A percentile compares a stretch with the other conserved stretches of the same genome.
Conservation (phyloP, 2,113 vertebrate species). For the Tringa solitaria region DNA sequence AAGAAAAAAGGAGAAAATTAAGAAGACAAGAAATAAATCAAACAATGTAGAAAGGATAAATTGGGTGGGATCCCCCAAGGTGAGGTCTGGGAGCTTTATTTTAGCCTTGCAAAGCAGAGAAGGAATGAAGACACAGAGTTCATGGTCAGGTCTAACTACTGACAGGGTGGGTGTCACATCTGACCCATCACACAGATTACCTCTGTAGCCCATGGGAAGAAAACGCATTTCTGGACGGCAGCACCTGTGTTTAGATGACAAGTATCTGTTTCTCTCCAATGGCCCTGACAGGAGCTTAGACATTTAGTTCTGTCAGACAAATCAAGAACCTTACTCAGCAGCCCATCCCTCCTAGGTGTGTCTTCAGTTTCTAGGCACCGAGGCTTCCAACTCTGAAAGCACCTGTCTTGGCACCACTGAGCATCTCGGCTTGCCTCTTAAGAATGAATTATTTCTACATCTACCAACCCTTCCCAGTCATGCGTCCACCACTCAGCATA, state of each 20-base stretch:
- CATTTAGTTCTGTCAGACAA: neutral
- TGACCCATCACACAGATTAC: neutral
- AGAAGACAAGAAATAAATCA: neutral
- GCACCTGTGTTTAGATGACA: neutral
- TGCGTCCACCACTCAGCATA: neutral
- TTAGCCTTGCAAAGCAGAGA: neutral
- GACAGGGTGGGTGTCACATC: neutral
- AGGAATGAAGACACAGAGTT: neutral
- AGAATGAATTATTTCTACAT: neutral
- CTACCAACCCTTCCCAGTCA: neutral
- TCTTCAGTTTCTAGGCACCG: neutral
- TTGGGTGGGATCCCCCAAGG: neutral
- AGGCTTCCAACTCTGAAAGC: neutral
- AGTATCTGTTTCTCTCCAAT: neutral
- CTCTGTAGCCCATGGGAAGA: neutral
- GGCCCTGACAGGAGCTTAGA: neutral
- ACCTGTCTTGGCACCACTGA: neutral
- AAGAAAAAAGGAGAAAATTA: neutral
- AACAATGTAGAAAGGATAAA: neutral
- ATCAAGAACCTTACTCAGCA: neutral
- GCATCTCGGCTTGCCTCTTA: neutral
- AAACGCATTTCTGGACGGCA: neutral
- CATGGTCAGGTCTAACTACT: neutral
- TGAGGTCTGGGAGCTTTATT: neutral
- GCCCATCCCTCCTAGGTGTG: neutral